Evolutionary conservation across 2,113 vertebrate genomes (phyloP).

Genomic region (Gobius niger): DNA sequence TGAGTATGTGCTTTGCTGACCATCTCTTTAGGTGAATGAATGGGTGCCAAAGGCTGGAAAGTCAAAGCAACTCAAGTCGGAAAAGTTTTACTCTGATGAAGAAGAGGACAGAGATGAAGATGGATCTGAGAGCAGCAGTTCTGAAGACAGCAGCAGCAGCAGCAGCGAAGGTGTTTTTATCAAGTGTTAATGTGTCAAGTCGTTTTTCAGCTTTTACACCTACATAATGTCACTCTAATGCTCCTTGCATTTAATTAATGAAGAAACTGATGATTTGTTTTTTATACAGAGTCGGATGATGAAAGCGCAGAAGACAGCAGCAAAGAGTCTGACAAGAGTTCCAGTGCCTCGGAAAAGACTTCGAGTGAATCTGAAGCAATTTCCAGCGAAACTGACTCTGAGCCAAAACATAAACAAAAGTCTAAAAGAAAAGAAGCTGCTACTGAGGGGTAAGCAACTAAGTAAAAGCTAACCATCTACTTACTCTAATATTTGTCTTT

Average conservation of each 20-base stretch:
- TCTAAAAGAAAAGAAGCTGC: slow-evolving; percentile 52
- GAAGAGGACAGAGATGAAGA: slow-evolving; percentile 78
- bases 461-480: not conserved
- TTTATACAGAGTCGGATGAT: slow-evolving; percentile 73
- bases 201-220: not conserved
- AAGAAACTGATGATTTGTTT: not conserved
- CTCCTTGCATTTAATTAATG: slow-evolving; percentile 1
- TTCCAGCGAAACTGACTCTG: slow-evolving; percentile 73
- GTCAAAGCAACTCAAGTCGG: slow-evolving; percentile 78
- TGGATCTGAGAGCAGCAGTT: slow-evolving; percentile 70
- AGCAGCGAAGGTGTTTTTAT: slow-evolving; percentile 56
- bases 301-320: slow-evolving; percentile 78
- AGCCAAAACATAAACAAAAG: slow-evolving; percentile 62
- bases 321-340: slow-evolving; percentile 76
- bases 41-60: slow-evolving; percentile 77
- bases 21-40: slow-evolving; percentile 79
- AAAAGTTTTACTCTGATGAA: slow-evolving; percentile 92
- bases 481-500: not conserved
- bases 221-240: slow-evolving; percentile 5
- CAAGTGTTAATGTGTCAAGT: not conserved
- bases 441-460: slow-evolving; percentile 68
- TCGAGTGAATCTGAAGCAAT: slow-evolving; percentile 74
- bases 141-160: slow-evolving; percentile 52
- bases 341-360: slow-evolving; percentile 73
- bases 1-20: not conserved